Base-by-base conservation (phyloP, 2,797 vertebrate genomes). In the Artibeus jamaicensis region DNA sequence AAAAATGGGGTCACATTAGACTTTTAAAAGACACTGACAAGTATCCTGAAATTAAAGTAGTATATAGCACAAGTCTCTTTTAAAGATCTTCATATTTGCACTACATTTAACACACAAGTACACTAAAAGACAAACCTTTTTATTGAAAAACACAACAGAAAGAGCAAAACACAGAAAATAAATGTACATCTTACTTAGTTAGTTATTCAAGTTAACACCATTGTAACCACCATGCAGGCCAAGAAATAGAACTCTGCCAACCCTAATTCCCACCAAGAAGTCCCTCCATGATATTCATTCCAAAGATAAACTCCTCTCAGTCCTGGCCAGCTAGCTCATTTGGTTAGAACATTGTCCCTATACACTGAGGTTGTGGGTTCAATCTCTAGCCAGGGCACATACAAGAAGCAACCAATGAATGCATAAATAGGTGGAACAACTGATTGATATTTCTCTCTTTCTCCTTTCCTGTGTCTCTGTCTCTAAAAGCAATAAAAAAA, bases 21-120 rank as follows among this genome's bases (percentile, higher is more conserved):
- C 59, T 91, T 95, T 48, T 68, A 77, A 67, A 79, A 94, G 62
- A 93, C 6, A 37, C 4, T 34, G 55, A 68, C 48, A 88, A 95
- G 42, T 89, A 26, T 86, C 71, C 44, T 93, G 67, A 94, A 68
- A 90, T 74, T 65, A 91, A 82, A 95, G 50, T 15, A 74, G n/a
- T 4, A 68, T 39, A 77, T 5, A 88, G 71, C 50, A 79, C 15
- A 65, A 46, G 22, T 62, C 19, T 87, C 34, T 92, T 62, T 67
- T 74, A 93, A 93, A 83, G 39, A 24, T 59, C 37, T 86, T 57
- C 26, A 26, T 88, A 6, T 73, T 92, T 94, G 32, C 18, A 57
- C 18, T 67, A n/a, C 14, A 65, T 39, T 94, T 71, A 81, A 21
- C 44, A 81, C 24, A 86, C 1, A 48, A 65, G 62, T 48, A 29